Base-by-base conservation (phyloP, 2,888 invertebrate species). In the Aporophyla nigra region DNA sequence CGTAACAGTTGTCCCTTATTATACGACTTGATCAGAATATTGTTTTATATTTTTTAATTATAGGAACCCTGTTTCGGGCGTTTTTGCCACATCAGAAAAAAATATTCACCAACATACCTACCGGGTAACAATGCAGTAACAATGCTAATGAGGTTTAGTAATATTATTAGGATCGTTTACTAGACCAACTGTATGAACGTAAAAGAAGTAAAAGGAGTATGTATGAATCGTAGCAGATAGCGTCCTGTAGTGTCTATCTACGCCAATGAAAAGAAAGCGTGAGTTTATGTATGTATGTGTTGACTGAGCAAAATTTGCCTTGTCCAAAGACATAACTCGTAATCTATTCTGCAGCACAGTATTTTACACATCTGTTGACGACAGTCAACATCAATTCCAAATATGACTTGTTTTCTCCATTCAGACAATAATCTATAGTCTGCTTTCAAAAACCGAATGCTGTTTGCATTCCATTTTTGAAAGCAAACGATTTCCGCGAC, bases 301-400 rank as follows among this genome's bases (percentile, higher is more conserved):
- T 3, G 33, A 33, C 33, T 33, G 3, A 33, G 33, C 33, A 14
- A 16, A 19, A 12, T 14, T 43, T 6, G 12, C 62, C 12, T 49
- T 33, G 2, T 19, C 19, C 14, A 49, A 12, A 53, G 43, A 46
- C 21, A 19, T 9, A 59, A 76, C 21, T 16, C 6, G 14, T 27
- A 24, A 24, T 46, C 5, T 46, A 5, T 46, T 53, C 1, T 27
- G 40, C 5, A 61, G 21, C 2, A 27, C 19, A 27, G 63, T 72
- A 72, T 65, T 53, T 53, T 53, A 65, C 46, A 46, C 33, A 51
- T 49, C 58, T 73, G 81, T 19, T 53, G 49, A 73, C 49, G 46
- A 49, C 63, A 61, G 24, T 53, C n/a, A 5, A 40, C 27, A 80
- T 61, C 49, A 56, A 74, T 66, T 69, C 12, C 0, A 33, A 43